These are phyloP conservation scores for Pachycephus smyrnensis DNA, from an alignment of 2,888 invertebrate genomes.

Conservation along the genomic window DNA sequence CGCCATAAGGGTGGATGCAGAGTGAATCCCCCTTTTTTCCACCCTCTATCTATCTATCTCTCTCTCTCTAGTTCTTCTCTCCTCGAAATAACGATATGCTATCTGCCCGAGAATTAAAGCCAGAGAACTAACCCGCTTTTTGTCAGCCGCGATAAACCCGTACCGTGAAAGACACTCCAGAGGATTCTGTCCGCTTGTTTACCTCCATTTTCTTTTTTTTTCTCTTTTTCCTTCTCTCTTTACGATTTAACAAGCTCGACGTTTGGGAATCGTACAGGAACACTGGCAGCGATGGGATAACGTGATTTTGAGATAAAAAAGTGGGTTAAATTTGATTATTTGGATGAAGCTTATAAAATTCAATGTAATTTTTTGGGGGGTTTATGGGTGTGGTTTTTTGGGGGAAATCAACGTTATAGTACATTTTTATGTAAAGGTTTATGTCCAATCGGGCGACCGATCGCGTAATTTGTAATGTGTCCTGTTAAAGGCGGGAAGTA, in stretches of 20 bases:
- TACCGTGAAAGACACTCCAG: neutral
- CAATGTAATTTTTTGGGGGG: neutral
- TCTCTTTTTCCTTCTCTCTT: neutral
- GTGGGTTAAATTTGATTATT: neutral
- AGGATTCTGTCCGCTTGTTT: neutral
- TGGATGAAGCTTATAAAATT: neutral
- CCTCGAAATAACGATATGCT: slow-evolving; percentile 23
- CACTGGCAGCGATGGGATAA: neutral
- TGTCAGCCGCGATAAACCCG: neutral
- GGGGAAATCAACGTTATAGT: neutral
- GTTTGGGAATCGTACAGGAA: neutral
- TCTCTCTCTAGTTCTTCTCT: slow-evolving; percentile 13
- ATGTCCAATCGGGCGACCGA: neutral
- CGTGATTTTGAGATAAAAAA: neutral
- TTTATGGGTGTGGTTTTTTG: neutral
- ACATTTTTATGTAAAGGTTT: neutral
- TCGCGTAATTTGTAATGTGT: neutral
- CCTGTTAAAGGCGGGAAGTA: neutral
- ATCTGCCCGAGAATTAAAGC: neutral
- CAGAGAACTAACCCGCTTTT: neutral
- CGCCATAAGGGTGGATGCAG: slow-evolving; percentile 29
- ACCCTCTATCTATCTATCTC: neutral
- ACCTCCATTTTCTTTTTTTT: neutral
- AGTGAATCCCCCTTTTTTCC: slow-evolving; percentile 4
- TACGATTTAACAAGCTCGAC: neutral